Conservation (phyloP, 2,888 invertebrate genomes). For the Julus scandinavius region DNA sequence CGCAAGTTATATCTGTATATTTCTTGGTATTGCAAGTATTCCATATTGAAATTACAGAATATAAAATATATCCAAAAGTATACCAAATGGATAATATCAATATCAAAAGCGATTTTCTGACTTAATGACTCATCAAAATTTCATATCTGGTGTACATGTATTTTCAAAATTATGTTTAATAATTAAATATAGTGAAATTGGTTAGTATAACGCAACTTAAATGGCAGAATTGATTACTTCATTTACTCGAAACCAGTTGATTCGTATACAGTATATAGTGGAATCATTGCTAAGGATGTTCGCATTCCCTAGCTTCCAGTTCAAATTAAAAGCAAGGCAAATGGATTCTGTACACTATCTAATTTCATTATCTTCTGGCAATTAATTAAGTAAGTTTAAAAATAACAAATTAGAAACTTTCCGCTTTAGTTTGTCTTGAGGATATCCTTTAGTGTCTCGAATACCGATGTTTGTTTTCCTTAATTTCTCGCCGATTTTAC, state of each 20-base stretch:
- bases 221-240: neutral
- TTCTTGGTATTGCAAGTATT: too few relatives aligned
- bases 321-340: neutral
- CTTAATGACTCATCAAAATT: too few relatives aligned
- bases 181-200: neutral
- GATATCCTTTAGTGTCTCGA: neutral
- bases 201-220: neutral
- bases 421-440: neutral
- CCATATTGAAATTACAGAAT: too few relatives aligned
- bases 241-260: neutral
- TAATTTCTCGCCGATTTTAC: neutral
- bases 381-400: neutral
- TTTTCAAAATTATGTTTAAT: too few relatives aligned
- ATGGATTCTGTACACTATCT: neutral
- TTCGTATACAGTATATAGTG: neutral
- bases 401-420: neutral
- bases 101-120: too few relatives aligned
- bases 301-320: neutral
- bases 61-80: too few relatives aligned
- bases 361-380: conserved; percentile 26
- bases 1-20: too few relatives aligned
- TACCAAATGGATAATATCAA: too few relatives aligned
- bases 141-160: too few relatives aligned
- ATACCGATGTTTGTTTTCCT: neutral
- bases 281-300: neutral